These are phyloP conservation scores for Barbus barbus DNA, from an alignment of 2,113 vertebrate genomes.

Conservation along the genomic window DNA sequence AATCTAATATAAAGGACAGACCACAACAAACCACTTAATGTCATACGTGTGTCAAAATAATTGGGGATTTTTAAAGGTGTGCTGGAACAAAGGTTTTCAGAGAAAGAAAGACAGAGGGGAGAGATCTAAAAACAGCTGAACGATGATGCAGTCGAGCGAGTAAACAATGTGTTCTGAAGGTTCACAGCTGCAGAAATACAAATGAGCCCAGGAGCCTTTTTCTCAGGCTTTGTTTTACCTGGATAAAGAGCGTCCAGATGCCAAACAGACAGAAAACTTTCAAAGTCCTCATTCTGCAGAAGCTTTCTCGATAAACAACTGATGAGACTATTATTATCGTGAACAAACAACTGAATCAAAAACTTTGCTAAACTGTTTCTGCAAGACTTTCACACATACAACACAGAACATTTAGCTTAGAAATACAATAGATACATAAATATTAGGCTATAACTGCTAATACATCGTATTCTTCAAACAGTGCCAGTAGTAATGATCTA, in stretches of 20 bases:
- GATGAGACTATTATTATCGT: neutral
- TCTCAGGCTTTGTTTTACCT: constrained; percentile 71
- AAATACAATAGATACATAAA: neutral
- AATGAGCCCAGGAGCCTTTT: constrained; percentile 58
- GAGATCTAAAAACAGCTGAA: too few relatives aligned
- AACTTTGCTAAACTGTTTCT: neutral
- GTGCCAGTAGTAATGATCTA: neutral
- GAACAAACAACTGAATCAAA: neutral
- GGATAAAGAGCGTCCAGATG: constrained; percentile 47
- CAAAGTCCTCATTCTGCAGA: neutral
- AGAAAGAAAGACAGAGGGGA: too few relatives aligned
- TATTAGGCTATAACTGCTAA: neutral
- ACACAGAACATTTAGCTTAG: neutral
- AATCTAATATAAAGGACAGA: constrained; percentile 43
- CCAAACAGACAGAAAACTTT: constrained; percentile 19
- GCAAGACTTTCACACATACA: neutral
- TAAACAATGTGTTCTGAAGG: constrained; percentile 61
- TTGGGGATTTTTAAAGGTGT: constrained; percentile 54
- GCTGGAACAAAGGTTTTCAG: constrained; percentile 72
- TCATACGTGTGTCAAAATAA: constrained; percentile 62
- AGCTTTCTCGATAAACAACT: neutral
- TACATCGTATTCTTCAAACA: neutral
- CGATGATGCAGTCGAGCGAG: constrained; percentile 66
- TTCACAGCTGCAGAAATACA: constrained; percentile 70
- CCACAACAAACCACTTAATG: neutral